Evolutionary conservation across 2,888 invertebrate genomes (phyloP).

Genomic region (Cephus nigrinus): DNA sequence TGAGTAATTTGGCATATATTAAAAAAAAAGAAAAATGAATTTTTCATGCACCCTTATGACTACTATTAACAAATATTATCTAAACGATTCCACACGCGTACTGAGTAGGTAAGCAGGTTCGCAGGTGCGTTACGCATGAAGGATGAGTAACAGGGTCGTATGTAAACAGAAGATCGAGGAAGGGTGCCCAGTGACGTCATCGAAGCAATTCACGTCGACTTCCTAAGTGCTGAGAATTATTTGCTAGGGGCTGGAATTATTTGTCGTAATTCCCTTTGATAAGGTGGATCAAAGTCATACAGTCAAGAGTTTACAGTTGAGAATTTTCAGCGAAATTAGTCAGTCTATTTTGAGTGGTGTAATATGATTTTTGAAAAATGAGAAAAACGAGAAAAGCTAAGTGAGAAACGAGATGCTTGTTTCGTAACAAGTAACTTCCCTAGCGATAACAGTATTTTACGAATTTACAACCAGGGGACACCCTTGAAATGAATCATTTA

Average conservation of each 20-base stretch:
- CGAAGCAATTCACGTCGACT: background rate
- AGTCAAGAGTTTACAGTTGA: background rate
- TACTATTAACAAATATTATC: background rate
- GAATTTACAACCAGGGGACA: background rate
- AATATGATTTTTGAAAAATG: background rate
- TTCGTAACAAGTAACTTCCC: background rate
- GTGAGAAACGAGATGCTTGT: background rate
- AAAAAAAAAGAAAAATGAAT: background rate
- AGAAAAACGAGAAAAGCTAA: background rate
- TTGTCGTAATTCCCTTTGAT: background rate
- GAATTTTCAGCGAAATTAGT: background rate
- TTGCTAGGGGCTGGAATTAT: background rate
- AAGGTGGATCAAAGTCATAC: background rate
- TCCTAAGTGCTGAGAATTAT: background rate
- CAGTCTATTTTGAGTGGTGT: background rate
- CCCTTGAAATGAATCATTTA: background rate
- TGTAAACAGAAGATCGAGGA: background rate
- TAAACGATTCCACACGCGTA: background rate
- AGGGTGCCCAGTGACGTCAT: background rate
- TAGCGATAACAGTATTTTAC: background rate
- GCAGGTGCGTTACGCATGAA: background rate
- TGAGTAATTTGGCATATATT: background rate
- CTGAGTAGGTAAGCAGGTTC: background rate
- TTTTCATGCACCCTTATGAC: background rate
- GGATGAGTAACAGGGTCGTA: background rate